Conservation (phyloP, 2,797 vertebrate genomes). For the Periophthalmus magnuspinnatus region DNA sequence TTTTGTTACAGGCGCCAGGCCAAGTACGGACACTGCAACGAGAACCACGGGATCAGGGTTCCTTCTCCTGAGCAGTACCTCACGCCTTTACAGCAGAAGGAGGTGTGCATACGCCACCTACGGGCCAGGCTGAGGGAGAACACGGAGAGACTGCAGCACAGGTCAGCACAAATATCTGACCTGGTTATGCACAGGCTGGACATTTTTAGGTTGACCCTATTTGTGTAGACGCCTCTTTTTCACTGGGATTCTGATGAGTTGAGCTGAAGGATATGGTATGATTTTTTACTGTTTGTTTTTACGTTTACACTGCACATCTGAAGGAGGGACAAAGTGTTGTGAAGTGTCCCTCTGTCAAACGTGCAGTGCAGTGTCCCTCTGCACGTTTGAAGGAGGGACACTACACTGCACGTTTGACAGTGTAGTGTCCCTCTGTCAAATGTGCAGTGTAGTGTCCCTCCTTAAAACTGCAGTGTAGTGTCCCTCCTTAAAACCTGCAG, state of each 20-base stretch:
- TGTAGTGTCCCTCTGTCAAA: too few species aligned
- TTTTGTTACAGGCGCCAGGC: conserved; percentile 81
- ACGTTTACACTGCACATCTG: background rate
- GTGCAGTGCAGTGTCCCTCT: too few species aligned
- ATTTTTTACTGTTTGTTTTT: background rate
- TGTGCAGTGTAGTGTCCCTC: too few species aligned
- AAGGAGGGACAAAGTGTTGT: too few species aligned
- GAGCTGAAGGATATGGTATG: background rate
- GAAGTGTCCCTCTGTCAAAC: too few species aligned
- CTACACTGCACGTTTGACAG: too few species aligned
- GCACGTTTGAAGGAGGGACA: too few species aligned
- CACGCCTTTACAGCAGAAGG: conserved; percentile 97
- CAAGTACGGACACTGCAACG: conserved; percentile 89
- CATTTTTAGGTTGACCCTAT: background rate
- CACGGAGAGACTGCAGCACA: conserved; percentile 90
- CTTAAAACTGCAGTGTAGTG: too few species aligned
- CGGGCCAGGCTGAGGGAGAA: conserved; percentile 90
- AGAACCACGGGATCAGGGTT: conserved; percentile 94
- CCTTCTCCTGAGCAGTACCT: conserved; percentile 96
- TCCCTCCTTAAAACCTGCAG: too few species aligned
- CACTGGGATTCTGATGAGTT: background rate
- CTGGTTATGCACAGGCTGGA: background rate
- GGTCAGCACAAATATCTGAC: conserved; percentile 70
- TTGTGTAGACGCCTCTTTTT: background rate
- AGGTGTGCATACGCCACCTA: conserved; percentile 96